A percentile compares a stretch with the other conserved stretches of the same genome.
These are phyloP conservation scores for Sthenelais limicola DNA, from an alignment of 2,888 invertebrate species.

Conservation along the genomic window DNA sequence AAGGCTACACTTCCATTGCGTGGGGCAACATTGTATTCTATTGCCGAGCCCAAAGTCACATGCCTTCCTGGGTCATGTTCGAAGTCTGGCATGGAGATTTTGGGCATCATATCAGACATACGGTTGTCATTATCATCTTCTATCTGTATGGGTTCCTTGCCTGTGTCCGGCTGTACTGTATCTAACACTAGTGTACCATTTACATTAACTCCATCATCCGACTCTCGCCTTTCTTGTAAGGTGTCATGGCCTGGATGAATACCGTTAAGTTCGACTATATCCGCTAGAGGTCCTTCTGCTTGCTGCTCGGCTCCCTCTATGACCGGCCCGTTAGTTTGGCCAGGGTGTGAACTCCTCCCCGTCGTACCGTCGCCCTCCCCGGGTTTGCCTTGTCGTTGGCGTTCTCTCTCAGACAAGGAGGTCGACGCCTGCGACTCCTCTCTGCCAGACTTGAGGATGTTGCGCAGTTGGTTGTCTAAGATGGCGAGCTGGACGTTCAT, in stretches of 20 bases:
- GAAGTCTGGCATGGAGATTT: slow-evolving; percentile 37
- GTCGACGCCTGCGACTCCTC: slow-evolving; percentile 45
- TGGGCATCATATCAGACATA: slow-evolving; percentile 29
- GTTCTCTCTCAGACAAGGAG: not conserved
- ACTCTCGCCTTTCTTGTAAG: slow-evolving; percentile 3
- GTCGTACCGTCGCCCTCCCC: not conserved
- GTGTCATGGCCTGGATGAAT: slow-evolving; percentile 16
- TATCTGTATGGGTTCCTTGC: slow-evolving; percentile 24
- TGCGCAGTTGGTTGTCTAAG: slow-evolving; percentile 55
- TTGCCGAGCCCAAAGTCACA: slow-evolving; percentile 17
- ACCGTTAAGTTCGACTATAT: slow-evolving; percentile 1
- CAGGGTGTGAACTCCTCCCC: not conserved
- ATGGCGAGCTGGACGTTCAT: slow-evolving; percentile 45
- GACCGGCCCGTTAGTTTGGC: slow-evolving; percentile 7
- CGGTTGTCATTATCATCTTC: slow-evolving; percentile 24
- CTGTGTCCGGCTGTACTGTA: not conserved
- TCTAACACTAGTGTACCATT: slow-evolving; percentile 25
- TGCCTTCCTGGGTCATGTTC: slow-evolving; percentile 16
- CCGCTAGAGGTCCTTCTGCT: slow-evolving; percentile 19
- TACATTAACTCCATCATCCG: slow-evolving; percentile 27
- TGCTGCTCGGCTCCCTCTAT: not conserved
- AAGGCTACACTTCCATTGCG: slow-evolving; percentile 46
- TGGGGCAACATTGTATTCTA: not conserved
- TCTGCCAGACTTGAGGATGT: slow-evolving; percentile 55
- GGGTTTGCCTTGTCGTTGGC: slow-evolving; percentile 19